Base-by-base conservation (phyloP, 2,797 vertebrate genomes). In the Pseudochromis fuscus region DNA sequence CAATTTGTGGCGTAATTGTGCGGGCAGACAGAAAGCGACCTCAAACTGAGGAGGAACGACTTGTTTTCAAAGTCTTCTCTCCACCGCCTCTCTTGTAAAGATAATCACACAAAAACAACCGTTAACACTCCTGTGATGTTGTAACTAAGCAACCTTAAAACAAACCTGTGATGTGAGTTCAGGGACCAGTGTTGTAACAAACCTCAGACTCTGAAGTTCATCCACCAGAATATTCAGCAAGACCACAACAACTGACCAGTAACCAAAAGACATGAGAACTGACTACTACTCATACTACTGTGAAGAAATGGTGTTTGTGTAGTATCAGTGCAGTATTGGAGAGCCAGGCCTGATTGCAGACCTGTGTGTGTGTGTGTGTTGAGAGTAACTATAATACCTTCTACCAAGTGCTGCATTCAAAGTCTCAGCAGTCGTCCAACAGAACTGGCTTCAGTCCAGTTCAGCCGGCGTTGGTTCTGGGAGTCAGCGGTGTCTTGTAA, bases 1-100 rank as follows among this genome's bases (percentile, higher is more conserved):
- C 89, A 89, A 91, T 91, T 92, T 91, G 89, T 84, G 89, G 85
- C 52, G 82, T 89, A 89, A 91, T 89, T 92, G 89, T 88, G 81
- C 31, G 83, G 79, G 90, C 67, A 87, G 84, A 89, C 75, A 63
- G 66, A 84, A 84, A 87, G 66, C 69, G 70, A 88, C 82, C 81
- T 88, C 86, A 88, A 88, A 84, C 77, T 77, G 56, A 62, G 74
- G 75, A 81, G 72, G 79, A 88, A 85, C 44, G 30, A 84, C 75
- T 88, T 88, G 86, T 85, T 90, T 91, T 87, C 73, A 77, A 84
- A 91, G 72, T 68, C 21, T 19, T 77, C 51, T 38, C 51, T 78
- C 69, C 72, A 63, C 55, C 5, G 79, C 59, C 61, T 68, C 79
- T 84, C 66, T 84, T 84, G 64, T 74, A 55, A 83, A 84, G 42